These are phyloP conservation scores for Allygus modestus DNA, from an alignment of 2,888 invertebrate species.

Conservation along the genomic window DNA sequence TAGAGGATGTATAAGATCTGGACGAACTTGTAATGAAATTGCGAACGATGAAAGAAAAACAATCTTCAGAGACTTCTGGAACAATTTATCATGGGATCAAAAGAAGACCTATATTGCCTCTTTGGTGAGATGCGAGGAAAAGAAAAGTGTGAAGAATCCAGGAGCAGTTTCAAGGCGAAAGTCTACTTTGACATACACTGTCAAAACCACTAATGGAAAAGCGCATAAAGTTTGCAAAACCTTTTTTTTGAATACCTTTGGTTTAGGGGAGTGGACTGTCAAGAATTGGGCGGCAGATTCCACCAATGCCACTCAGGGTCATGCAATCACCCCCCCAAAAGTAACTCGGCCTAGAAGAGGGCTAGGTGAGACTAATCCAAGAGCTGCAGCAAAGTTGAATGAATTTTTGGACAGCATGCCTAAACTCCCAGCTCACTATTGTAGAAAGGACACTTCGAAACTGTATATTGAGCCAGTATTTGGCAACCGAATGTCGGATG, in stretches of 20 bases:
- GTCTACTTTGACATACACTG: constrained; percentile 45
- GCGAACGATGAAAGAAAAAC: constrained; percentile 8
- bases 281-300: neutral
- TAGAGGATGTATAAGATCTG: neutral
- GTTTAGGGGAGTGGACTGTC: constrained; percentile 25
- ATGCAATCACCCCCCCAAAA: constrained; percentile 10
- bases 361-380: neutral
- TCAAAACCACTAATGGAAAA: constrained; percentile 60
- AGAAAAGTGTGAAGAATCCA: neutral
- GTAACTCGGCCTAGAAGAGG: neutral
- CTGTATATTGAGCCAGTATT: constrained; percentile 34
- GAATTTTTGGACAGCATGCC: constrained; percentile 38
- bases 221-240: constrained; percentile 14
- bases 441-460: constrained; percentile 42
- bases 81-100: constrained; percentile 17
- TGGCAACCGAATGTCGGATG: constrained; percentile 39
- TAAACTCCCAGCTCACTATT: constrained; percentile 59
- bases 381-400: neutral
- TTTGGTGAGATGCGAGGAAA: constrained; percentile 10
- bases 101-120: constrained; percentile 18
- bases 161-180: neutral
- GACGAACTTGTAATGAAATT: constrained; percentile 5
- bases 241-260: constrained; percentile 12
- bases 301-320: neutral
- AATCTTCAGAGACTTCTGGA: constrained; percentile 17